These are phyloP conservation scores for Percopsis omiscomaycus DNA, from an alignment of 2,797 vertebrate genomes.

Conservation along the genomic window DNA sequence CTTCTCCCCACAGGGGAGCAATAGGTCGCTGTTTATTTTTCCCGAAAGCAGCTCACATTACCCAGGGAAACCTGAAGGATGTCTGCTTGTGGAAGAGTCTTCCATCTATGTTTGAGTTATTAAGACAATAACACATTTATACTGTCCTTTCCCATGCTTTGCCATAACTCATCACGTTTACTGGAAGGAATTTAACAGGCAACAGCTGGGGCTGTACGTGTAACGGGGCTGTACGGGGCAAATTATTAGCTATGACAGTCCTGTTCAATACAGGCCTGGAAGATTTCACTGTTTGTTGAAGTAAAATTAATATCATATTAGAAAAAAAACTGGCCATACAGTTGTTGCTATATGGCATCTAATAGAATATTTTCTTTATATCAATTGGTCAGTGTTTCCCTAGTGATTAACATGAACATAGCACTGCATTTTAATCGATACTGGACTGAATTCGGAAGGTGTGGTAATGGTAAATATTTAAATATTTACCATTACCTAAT, in stretches of 20 bases:
- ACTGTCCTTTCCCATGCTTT: slow-evolving; percentile 58
- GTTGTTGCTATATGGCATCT: too few relatives aligned
- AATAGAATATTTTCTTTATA: too few relatives aligned
- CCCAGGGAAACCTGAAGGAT: slow-evolving; percentile 42
- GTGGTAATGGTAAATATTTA: too few relatives aligned
- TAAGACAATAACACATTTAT: slow-evolving; percentile 70
- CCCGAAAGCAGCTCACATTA: slow-evolving; percentile 42
- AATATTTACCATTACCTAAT: too few relatives aligned
- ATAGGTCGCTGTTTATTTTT: neutral
- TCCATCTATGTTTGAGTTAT: slow-evolving; percentile 36
- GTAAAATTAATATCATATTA: neutral
- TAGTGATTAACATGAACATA: too few relatives aligned
- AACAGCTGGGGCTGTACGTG: slow-evolving; percentile 67
- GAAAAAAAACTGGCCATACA: neutral
- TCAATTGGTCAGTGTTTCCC: too few relatives aligned
- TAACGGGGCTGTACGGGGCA: slow-evolving; percentile 56
- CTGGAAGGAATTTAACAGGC: slow-evolving; percentile 71
- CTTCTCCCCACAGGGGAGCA: neutral
- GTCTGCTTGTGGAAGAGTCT: slow-evolving; percentile 35
- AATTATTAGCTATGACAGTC: slow-evolving; percentile 64
- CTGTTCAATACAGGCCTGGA: slow-evolving; percentile 34
- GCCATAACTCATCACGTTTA: slow-evolving; percentile 63
- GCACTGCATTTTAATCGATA: too few relatives aligned
- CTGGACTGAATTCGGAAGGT: too few relatives aligned
- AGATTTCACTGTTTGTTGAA: neutral